Conservation (phyloP, 2,113 vertebrate species). For the Parus major region DNA sequence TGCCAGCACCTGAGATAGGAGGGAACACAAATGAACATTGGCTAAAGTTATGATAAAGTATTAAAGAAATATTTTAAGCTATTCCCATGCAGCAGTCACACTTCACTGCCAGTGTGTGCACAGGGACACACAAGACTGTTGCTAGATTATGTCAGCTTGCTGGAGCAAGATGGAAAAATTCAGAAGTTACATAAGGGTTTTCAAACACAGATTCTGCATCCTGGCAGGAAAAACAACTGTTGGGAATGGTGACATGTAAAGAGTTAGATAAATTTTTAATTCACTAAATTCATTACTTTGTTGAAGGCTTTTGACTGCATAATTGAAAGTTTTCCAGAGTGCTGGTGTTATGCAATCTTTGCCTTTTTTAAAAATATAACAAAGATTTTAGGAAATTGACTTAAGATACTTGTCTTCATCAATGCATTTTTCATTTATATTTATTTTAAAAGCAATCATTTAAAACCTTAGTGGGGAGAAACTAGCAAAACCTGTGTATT, state of each 20-base stretch:
- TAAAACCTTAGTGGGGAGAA: neutral
- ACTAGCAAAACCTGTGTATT: neutral
- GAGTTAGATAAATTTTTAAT: neutral
- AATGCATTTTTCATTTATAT: neutral
- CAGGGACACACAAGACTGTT: neutral
- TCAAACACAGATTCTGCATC: neutral
- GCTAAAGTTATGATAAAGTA: slow-evolving; percentile 39
- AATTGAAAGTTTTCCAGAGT: neutral
- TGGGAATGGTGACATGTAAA: neutral
- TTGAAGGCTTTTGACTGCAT: neutral
- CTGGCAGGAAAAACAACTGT: neutral
- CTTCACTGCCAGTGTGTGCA: neutral
- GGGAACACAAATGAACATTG: neutral
- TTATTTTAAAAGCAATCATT: neutral
- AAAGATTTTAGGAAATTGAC: neutral
- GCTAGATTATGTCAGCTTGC: neutral
- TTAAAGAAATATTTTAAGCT: slow-evolving; percentile 32
- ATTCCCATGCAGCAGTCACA: neutral
- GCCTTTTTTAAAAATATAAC: neutral
- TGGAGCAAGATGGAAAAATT: slow-evolving; percentile 5
- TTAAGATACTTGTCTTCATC: neutral
- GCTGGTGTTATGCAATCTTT: neutral
- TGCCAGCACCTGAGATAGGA: neutral
- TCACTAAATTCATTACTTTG: neutral
- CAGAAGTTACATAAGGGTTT: slow-evolving; percentile 7